Percentiles rank a stretch among this genome's conserved stretches.
Evolutionary conservation across 1,140 invertebrate species (phyloP).

Genomic region (Trachymyrmex septentrionalis): DNA sequence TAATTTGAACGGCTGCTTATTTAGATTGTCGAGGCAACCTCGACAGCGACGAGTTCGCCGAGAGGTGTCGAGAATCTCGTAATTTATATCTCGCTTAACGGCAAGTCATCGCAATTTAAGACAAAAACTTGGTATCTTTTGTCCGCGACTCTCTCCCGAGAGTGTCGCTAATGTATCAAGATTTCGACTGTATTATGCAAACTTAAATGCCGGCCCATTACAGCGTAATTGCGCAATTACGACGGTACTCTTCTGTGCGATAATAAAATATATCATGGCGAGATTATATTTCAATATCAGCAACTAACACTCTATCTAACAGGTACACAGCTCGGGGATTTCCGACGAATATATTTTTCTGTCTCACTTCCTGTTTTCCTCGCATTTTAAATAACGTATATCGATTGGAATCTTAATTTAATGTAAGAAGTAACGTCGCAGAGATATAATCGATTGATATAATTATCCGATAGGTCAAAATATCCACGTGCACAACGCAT

Average conservation of each 20-base stretch:
- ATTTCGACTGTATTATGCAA: slow-evolving; percentile 60
- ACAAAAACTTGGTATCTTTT: slow-evolving; percentile 68
- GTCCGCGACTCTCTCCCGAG: slow-evolving; percentile 3
- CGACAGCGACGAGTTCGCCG: slow-evolving; percentile 42
- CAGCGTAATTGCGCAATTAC: slow-evolving; percentile 51
- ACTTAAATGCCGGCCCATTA: slow-evolving; percentile 55
- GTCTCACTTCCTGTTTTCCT: not conserved
- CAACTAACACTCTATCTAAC: not conserved
- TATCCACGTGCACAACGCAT: slow-evolving; percentile 10
- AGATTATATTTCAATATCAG: slow-evolving; percentile 61
- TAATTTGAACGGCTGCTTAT: slow-evolving; percentile 27
- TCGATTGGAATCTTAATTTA: not conserved
- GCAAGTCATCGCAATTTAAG: slow-evolving; percentile 69
- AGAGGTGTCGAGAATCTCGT: slow-evolving; percentile 39
- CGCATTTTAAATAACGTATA: not conserved
- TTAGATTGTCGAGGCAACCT: slow-evolving; percentile 49
- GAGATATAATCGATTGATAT: slow-evolving; percentile 25
- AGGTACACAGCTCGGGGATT: not conserved
- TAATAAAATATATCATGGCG: slow-evolving; percentile 51
- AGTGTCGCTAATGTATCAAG: slow-evolving; percentile 58
- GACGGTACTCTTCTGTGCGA: slow-evolving; percentile 10
- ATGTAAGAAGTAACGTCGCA: not conserved
- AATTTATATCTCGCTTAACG: slow-evolving; percentile 73
- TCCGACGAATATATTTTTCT: not conserved
- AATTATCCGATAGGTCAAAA: slow-evolving; percentile 39